Evolutionary conservation across 1,140 invertebrate species (phyloP).

Genomic region (Bombus ignitus): DNA sequence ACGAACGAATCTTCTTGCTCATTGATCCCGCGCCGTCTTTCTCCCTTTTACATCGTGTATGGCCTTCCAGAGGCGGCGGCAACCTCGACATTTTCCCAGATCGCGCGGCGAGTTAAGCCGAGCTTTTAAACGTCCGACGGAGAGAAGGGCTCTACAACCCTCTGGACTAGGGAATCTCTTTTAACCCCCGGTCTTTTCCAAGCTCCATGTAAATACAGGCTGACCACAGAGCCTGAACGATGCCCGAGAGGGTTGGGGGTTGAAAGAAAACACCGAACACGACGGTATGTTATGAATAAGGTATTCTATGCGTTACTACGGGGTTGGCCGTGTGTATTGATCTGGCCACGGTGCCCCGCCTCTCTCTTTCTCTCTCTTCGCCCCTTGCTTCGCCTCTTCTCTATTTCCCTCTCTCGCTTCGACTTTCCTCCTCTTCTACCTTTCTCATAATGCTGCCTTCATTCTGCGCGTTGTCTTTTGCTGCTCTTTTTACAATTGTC

Average conservation of each 20-base stretch:
- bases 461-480: neutral
- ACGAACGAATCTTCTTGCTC: neutral
- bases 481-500: neutral
- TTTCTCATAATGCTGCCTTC: too few relatives aligned
- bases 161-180: constrained; percentile 17
- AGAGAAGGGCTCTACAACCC: neutral
- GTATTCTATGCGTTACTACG: constrained; percentile 73
- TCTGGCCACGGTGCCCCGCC: constrained; percentile 68
- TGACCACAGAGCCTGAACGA: neutral
- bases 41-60: neutral
- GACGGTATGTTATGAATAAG: constrained; percentile 71
- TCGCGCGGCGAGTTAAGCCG: constrained; percentile 17
- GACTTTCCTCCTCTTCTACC: neutral
- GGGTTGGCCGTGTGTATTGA: constrained; percentile 75
- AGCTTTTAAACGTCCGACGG: constrained; percentile 14
- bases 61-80: neutral
- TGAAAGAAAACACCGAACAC: constrained; percentile 41
- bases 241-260: neutral
- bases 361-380: constrained; percentile 52
- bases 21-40: neutral
- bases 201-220: constrained; percentile 42
- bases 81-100: constrained; percentile 28
- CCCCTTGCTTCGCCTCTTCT: constrained; percentile 27
- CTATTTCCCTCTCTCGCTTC: neutral
- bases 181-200: constrained; percentile 28